Evolutionary conservation across 2,888 invertebrate species (phyloP).

Genomic region (Mesorhabditis spiculigera): DNA sequence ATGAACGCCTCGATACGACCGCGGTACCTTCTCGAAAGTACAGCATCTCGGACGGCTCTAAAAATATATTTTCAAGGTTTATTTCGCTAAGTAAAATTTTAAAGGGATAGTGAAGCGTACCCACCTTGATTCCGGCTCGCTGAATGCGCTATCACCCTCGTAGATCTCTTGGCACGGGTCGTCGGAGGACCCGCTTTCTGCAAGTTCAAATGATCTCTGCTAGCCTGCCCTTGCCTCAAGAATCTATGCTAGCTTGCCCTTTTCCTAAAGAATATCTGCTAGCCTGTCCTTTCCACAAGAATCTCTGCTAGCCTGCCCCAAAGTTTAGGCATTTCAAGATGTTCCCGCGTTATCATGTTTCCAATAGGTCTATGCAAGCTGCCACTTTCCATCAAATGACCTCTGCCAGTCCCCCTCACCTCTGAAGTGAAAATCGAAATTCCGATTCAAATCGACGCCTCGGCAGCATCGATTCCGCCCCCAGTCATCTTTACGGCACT

Average conservation of each 20-base stretch:
- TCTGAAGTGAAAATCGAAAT: constrained; percentile 57
- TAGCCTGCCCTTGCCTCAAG: too few species aligned
- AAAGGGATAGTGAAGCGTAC: not conserved
- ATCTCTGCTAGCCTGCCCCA: not conserved
- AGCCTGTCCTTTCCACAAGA: too few species aligned
- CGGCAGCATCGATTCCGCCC: constrained; percentile 53
- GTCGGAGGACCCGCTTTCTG: constrained; percentile 54
- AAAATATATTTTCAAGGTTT: not conserved
- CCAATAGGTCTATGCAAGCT: too few species aligned
- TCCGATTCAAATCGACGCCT: constrained; percentile 57
- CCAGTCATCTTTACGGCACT: constrained; percentile 47
- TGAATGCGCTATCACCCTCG: constrained; percentile 53
- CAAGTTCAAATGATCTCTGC: not conserved
- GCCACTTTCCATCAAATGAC: too few species aligned
- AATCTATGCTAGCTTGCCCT: too few species aligned
- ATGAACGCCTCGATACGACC: constrained; percentile 53
- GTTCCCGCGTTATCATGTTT: too few species aligned
- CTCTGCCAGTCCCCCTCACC: constrained; percentile 18
- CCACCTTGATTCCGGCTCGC: constrained; percentile 54
- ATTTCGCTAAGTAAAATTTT: not conserved
- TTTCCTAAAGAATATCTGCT: too few species aligned
- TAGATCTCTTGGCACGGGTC: constrained; percentile 58
- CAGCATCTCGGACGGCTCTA: constrained; percentile 52
- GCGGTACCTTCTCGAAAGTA: constrained; percentile 44
- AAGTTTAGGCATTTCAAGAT: not conserved